phyloP scores from a whole-genome alignment of 2,797 vertebrate species.

The Glyptemys insculpta region DNA sequence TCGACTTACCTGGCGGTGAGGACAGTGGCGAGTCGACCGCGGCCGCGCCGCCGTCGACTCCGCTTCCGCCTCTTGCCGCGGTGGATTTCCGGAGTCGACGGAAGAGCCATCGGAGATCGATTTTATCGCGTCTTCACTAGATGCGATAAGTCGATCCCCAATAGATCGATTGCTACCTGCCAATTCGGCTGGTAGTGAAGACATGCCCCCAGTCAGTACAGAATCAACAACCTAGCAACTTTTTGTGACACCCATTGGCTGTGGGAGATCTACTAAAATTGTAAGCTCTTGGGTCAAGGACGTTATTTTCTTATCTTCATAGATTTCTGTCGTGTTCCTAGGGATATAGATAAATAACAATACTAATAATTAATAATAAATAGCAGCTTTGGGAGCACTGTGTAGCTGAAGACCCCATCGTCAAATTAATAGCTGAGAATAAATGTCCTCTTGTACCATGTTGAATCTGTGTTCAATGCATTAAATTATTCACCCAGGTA shows the following conservation, averaged over 20 bases:
- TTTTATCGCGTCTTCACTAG: too few relatives aligned
- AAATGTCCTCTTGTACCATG: fast-evolving
- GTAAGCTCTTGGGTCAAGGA: background rate
- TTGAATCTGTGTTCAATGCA: background rate
- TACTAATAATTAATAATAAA: background rate
- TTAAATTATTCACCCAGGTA: background rate
- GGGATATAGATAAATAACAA: background rate
- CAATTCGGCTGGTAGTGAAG: too few relatives aligned
- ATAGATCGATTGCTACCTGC: too few relatives aligned
- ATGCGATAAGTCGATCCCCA: too few relatives aligned
- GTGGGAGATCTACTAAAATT: fast-evolving
- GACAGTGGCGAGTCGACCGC: too few relatives aligned
- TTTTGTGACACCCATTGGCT: fast-evolving
- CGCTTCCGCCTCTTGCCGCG: too few relatives aligned
- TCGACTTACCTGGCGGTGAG: too few relatives aligned
- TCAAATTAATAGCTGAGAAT: fast-evolving
- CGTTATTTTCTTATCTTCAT: background rate
- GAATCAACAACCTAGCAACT: background rate
- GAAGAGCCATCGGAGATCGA: too few relatives aligned
- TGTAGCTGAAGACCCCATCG: background rate
- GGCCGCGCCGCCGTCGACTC: too few relatives aligned
- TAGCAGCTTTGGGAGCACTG: background rate
- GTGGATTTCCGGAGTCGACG: too few relatives aligned
- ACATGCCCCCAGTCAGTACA: background rate
- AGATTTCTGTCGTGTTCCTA: fast-evolving